Evolutionary conservation across 2,888 invertebrate species (phyloP), one percentile per base, ranked within the genome.

Genomic region (Nomada lathburiana): DNA sequence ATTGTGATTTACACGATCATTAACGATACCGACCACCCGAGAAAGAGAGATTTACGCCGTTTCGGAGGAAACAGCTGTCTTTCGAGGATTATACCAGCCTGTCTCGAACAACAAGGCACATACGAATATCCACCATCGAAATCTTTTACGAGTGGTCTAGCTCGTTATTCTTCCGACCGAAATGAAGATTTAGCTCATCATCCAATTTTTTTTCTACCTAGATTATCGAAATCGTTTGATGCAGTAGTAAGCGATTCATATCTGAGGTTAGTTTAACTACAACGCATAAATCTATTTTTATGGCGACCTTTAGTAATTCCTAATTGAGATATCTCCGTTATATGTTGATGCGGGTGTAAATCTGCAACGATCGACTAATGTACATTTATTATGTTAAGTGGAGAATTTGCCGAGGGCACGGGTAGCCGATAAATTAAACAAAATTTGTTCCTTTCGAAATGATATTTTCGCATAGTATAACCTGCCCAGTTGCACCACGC

Each of bases 1-100:
- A 82, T 86, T 80, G 78, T 90, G 91, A 90, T 90, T 90, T 90
- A 90, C 91, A 90, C 87, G 90, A 88, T 90, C 91, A 88, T 90
- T 90, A 90, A 90, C 85, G 88, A 90, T 89, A 85, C 85, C 73
- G 42, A 53, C 76, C 71, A 64, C 63, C 76, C 57, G 71, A 73
- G 79, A 78, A 62, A 52, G 77, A 75, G 73, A 87, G 88, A 88
- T 88, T 88, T 88, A 88, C 88, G 77, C 74, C 74, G 83, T 86
- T 88, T 79, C 68, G 75, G 68, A 77, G 82, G 78, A 83, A 76
- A 81, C 83, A 80, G 84, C 84, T 77, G 83, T 87, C 80, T 79
- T 74, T 62, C 63, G 47, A 73, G 73, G 64, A 67, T 76, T 78
- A 64, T 77, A 77, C 67, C 75, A 59, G 64, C 68, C 64, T 62